Base-by-base conservation (phyloP, 2,797 vertebrate species). In the Pempheris klunzingeri region DNA sequence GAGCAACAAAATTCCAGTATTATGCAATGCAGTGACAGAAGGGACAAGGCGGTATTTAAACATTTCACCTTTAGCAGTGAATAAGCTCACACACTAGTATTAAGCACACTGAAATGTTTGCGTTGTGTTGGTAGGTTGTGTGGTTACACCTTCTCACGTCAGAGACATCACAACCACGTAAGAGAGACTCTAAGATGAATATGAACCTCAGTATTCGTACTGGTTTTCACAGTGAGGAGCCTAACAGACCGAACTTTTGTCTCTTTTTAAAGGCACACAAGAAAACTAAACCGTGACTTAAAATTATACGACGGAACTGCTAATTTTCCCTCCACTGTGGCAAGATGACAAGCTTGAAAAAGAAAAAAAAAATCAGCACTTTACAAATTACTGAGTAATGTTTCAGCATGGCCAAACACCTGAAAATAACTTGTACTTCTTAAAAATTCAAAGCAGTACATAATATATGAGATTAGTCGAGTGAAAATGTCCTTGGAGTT, bases 1-100 rank as follows among this genome's bases (percentile, higher is more conserved):
- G 63, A 87, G 58, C 57, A 78, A 85, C 34, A 68, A 60, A 78
- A 82, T 91, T 93, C 90, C 91, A 92, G 92, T 92, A 90, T 82
- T 73, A 86, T 80, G 54, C 62, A 81, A 81, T 41, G 68, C 39
- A 82, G 80, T 72, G 72, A 85, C 72, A 55, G 53, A 81, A n/a
- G 36, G 68, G 50, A 63, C n/a, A 39, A 67, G 59, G 86, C 39
- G n/a, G 54, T 74, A 52, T 65, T 83, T 59, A 58, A 84, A 85
- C 60, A 67, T 71, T 53, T 74, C 39, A 74, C 75, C 60, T 79
- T 65, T 64, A 81, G 77, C 66, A 57, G 80, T 78, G 63, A 75
- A 80, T 71, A 38, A 72, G 63, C 72, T 69, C 64, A 77, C 64
- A 53, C 55, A 60, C 57, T 65, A 60, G 84, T 74, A 77, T 76